phyloP scores from a whole-genome alignment of 2,888 invertebrate genomes.

The Ochlodes sylvanus region DNA sequence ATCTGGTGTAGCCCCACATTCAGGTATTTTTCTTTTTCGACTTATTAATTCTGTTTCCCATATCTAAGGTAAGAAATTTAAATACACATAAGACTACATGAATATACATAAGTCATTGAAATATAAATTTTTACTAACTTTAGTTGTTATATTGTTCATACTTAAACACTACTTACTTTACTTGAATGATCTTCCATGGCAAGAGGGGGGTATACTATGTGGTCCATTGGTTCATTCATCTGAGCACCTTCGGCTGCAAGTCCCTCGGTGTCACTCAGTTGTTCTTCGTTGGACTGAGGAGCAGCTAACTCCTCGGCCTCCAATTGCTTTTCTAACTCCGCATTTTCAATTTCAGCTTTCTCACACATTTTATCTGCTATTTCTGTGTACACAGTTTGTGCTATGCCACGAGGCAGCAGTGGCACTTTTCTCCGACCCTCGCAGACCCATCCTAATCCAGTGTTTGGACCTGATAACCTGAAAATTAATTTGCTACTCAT shows the following conservation, averaged over 20 bases:
- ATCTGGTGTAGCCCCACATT: constrained; percentile 63
- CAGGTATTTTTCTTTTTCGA: constrained; percentile 76
- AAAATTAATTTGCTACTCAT: constrained; percentile 34
- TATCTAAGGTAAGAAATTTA: constrained; percentile 54
- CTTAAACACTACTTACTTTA: constrained; percentile 58
- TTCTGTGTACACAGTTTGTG: constrained; percentile 93
- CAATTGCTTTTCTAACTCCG: constrained; percentile 67
- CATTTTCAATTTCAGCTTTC: constrained; percentile 68
- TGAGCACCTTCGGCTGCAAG: constrained; percentile 63
- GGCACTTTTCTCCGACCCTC: constrained; percentile 95
- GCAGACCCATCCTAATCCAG: constrained; percentile 92
- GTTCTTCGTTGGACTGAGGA: constrained; percentile 67
- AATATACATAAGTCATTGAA: too few species aligned
- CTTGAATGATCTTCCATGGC: constrained; percentile 78
- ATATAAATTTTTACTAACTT: neutral
- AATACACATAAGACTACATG: too few species aligned
- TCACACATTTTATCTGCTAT: constrained; percentile 92
- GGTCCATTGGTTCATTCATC: constrained; percentile 63
- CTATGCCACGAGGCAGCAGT: constrained; percentile 92
- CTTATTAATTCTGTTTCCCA: constrained; percentile 77
- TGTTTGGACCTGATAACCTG: constrained; percentile 88
- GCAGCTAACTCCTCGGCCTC: constrained; percentile 69
- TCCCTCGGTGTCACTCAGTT: constrained; percentile 61
- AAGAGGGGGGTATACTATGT: constrained; percentile 66
- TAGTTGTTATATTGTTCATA: neutral